Percentiles rank a stretch among this genome's conserved stretches.
Evolutionary conservation across 2,888 invertebrate species (phyloP).

Genomic region (Tachina lurida): DNA sequence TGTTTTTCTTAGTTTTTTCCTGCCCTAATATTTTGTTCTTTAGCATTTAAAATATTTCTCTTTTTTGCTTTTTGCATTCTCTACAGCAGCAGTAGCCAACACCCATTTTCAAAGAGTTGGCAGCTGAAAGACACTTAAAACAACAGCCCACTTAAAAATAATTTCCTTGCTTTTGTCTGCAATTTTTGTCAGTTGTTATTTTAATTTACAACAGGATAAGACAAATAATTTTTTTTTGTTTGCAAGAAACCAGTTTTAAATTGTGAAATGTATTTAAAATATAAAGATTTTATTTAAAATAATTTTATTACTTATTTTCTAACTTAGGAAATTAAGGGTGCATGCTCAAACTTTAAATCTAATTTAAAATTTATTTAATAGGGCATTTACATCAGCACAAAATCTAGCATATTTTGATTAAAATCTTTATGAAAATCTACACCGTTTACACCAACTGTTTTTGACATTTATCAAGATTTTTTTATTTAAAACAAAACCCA

Average conservation of each 20-base stretch:
- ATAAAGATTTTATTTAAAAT: not conserved
- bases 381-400: too few relatives aligned
- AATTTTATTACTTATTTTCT: not conserved
- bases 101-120: constrained; percentile 63
- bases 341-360: too few relatives aligned
- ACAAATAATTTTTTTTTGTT: not conserved
- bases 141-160: constrained; percentile 65
- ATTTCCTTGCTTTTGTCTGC: constrained; percentile 31
- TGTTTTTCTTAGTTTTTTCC: not conserved
- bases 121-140: constrained; percentile 63
- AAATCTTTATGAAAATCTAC: too few relatives aligned
- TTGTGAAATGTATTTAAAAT: not conserved
- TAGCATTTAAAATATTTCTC: not conserved
- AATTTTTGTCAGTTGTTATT: not conserved
- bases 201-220: not conserved
- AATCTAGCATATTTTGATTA: too few relatives aligned
- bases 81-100: constrained; percentile 33
- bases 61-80: not conserved
- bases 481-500: too few relatives aligned
- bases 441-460: too few relatives aligned
- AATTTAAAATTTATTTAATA: too few relatives aligned
- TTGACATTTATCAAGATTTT: too few relatives aligned
- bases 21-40: not conserved
- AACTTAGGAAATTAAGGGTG: too few relatives aligned
- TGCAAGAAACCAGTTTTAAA: not conserved